Base-by-base conservation (phyloP, 2,888 invertebrate species). In the Bellardia pandia region DNA sequence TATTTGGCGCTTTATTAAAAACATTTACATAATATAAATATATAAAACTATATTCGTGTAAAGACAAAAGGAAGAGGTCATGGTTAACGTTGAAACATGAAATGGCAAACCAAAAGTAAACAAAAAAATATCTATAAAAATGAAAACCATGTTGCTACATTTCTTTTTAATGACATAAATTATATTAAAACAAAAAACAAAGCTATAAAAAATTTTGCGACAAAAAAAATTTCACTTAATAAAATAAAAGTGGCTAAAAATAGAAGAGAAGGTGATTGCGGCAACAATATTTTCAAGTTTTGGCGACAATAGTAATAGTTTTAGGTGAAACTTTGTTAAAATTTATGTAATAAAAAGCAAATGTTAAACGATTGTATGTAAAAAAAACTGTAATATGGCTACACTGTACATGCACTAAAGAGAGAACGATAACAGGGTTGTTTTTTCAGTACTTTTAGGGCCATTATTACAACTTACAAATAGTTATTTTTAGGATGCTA, bases 41-140 rank as follows among this genome's bases (percentile, higher is more conserved):
- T 60, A 33, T 33, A 62, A n/a, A 14, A 37, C 3, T 37, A 33
- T 11, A 58, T 1, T 3, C 58, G 16, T 11, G 4, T 14, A 66
- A 81, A 74, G 48, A 58, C 5, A 74, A 75, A 81, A 11, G n/a
- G 58, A 68, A 81, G 75, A 81, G 81, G 81, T 75, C 81, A 81
- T 48, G 81, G 81, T 58, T 58, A 60, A 74, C 37, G 58, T 30
- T 48, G 66, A 30, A 48, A 66, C 56, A 45, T 74, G 58, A 75
- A 66, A 58, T 72, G 64, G 33, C 56, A 56, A 80, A 74, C 16
- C 13, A 45, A 11, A 14, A 51, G 56, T n/a, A 45, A 74, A 37
- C 2, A 45, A 30, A 14, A 30, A 14, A 40, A 62, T 37, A 62
- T n/a, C 42, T 30, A 14, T 37, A 56, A 14, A 64, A 72, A 51